Conservation (phyloP, 2,113 vertebrate genomes). For the Vulpes vulpes region DNA sequence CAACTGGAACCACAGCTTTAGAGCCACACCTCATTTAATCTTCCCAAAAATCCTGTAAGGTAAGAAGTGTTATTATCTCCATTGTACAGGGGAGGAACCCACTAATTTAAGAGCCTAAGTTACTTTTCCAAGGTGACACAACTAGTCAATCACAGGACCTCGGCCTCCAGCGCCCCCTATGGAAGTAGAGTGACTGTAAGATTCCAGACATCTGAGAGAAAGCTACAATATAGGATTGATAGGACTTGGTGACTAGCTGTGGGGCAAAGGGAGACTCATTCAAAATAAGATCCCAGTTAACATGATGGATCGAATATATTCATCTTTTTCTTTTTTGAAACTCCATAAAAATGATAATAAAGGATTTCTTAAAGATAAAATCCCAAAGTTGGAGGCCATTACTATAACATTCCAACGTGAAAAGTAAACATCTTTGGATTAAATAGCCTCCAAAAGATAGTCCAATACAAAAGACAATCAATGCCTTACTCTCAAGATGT, state of each 20-base stretch:
- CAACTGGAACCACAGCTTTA: neutral
- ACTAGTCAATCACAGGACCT: neutral
- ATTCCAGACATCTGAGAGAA: neutral
- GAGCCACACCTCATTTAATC: neutral
- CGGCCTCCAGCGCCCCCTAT: neutral
- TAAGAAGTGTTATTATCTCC: neutral
- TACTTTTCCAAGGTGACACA: neutral
- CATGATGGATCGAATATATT: neutral
- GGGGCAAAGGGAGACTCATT: neutral
- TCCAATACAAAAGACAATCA: neutral
- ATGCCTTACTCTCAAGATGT: neutral
- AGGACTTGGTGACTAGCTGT: neutral
- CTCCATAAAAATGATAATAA: neutral
- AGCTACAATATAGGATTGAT: neutral
- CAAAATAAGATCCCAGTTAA: neutral
- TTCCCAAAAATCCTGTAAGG: neutral
- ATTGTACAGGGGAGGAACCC: neutral
- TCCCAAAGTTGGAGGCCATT: neutral
- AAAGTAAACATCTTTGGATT: neutral
- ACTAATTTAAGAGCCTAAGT: neutral
- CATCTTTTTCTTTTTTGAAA: neutral
- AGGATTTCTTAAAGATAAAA: neutral
- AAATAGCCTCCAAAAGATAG: neutral
- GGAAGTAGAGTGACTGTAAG: neutral
- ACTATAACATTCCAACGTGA: neutral